Conservation (phyloP, 2,888 invertebrate species). For the Bugulina stolonifera region DNA sequence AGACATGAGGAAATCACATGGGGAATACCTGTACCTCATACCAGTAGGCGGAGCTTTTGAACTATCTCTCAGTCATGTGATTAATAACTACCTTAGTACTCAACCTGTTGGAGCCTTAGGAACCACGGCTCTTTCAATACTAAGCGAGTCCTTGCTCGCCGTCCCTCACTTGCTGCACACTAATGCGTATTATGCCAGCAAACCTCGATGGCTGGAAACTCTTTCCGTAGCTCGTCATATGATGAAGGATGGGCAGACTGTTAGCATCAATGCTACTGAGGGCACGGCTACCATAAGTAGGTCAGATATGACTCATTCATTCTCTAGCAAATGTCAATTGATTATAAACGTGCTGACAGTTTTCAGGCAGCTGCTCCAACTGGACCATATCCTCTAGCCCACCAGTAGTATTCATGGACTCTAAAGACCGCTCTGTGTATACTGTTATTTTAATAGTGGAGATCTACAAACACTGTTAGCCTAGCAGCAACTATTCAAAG, state of each 20-base stretch:
- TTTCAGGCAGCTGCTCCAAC: background rate
- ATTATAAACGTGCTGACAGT: background rate
- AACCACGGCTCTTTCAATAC: background rate
- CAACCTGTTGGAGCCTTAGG: background rate
- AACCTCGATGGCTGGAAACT: background rate
- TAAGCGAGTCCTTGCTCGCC: background rate
- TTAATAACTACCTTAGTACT: background rate
- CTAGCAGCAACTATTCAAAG: no score
- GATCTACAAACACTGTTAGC: no score
- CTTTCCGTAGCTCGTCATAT: background rate
- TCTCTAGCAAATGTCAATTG: conserved; percentile 1
- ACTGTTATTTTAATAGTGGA: no score
- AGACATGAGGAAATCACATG: background rate
- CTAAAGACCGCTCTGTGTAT: no score
- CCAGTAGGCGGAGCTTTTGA: conserved; percentile 4
- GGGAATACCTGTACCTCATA: background rate
- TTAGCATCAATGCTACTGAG: background rate
- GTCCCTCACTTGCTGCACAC: background rate
- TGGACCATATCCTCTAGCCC: background rate
- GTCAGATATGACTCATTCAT: background rate
- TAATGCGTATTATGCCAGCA: background rate
- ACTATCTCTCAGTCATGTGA: background rate
- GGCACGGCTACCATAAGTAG: background rate
- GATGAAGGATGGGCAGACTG: background rate
- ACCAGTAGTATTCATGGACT: no score